Evolutionary conservation across 2,113 vertebrate genomes (phyloP).

Genomic region (Callipepla californica): DNA sequence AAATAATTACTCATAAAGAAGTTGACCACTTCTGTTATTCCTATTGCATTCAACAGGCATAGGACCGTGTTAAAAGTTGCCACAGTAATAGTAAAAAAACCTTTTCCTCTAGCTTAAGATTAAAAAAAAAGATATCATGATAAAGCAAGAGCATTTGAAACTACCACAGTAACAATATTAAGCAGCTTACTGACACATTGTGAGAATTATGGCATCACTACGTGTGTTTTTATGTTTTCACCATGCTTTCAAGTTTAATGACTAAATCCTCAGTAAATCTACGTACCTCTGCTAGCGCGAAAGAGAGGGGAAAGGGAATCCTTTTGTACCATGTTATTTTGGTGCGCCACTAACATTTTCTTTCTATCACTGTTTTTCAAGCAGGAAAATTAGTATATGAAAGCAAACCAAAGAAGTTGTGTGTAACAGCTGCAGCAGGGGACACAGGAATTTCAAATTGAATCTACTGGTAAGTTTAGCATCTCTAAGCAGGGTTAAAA

Average conservation of each 20-base stretch:
- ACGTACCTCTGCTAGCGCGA: not conserved
- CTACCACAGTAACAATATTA: not conserved
- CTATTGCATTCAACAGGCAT: not conserved
- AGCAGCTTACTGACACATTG: not conserved
- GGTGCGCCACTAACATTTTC: not conserved
- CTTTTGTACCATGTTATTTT: not conserved
- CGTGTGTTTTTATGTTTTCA: not conserved
- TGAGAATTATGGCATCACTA: not conserved
- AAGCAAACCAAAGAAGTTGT: not conserved
- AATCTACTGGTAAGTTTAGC: not conserved
- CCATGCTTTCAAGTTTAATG: not conserved
- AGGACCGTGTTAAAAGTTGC: not conserved
- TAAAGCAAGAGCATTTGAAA: conserved; percentile 24
- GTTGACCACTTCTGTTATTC: not conserved
- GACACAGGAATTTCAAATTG: not conserved
- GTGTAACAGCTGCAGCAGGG: not conserved
- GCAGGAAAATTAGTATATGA: not conserved
- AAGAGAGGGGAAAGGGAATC: not conserved
- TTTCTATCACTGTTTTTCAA: not conserved
- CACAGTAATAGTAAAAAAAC: not conserved
- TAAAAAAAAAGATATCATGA: conserved; percentile 13
- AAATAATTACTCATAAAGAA: not conserved
- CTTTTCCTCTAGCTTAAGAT: not conserved
- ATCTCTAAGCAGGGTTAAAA: not conserved
- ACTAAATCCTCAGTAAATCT: not conserved